Conservation (phyloP, 1,140 invertebrate species). For the Drosophila sulfurigaster region DNA sequence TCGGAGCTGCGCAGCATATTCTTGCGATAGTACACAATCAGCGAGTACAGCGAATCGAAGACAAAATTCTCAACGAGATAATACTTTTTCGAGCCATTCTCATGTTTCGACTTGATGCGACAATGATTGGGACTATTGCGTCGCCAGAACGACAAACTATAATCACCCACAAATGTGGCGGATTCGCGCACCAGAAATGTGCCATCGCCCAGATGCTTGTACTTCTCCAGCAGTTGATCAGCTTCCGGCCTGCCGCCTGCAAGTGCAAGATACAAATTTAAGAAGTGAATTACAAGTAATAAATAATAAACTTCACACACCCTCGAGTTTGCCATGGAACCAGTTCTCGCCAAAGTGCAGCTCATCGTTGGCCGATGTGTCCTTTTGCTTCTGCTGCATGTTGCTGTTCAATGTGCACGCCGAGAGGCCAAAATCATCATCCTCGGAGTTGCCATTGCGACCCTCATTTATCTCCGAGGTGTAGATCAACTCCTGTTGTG, state of each 20-base stretch:
- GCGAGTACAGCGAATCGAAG: constrained; percentile 96
- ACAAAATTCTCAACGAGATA: constrained; percentile 95
- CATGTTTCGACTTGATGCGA: constrained; percentile 95
- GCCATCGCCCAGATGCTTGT: constrained; percentile 95
- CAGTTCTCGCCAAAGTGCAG: constrained; percentile 97
- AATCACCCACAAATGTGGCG: constrained; percentile 98
- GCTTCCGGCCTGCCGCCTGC: constrained; percentile 89
- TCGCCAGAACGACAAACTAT: constrained; percentile 97
- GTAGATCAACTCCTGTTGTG: constrained; percentile 94
- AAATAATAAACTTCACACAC: constrained; percentile 31
- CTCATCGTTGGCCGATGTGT: constrained; percentile 89
- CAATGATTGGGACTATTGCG: constrained; percentile 96
- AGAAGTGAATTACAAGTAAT: background rate
- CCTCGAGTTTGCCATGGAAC: constrained; percentile 96
- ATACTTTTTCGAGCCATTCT: constrained; percentile 95
- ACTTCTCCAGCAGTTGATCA: constrained; percentile 89
- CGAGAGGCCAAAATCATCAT: constrained; percentile 85
- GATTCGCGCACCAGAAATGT: constrained; percentile 97
- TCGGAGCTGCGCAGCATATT: constrained; percentile 95
- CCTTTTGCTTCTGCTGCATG: constrained; percentile 80
- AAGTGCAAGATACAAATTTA: background rate
- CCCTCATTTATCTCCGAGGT: constrained; percentile 85
- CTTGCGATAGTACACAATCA: constrained; percentile 96
- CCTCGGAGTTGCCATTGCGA: constrained; percentile 87
- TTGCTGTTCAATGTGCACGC: constrained; percentile 55